Conservation (phyloP, 2,113 vertebrate genomes). For the Zonotrichia leucophrys region DNA sequence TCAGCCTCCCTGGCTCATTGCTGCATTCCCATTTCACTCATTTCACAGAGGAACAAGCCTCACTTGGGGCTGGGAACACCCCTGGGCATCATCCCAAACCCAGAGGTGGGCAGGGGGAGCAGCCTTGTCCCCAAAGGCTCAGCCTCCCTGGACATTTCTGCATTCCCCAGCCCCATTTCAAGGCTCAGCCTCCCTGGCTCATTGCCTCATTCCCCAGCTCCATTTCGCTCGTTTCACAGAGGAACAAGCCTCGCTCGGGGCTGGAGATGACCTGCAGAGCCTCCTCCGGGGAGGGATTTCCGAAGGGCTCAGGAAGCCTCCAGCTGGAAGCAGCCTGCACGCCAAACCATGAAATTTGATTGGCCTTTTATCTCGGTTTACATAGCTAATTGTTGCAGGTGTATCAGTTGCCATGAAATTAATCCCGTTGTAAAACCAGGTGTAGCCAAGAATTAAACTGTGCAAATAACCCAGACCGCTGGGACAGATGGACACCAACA, state of each 20-base stretch:
- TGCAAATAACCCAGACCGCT: neutral
- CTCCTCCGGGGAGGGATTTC: neutral
- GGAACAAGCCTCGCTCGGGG: too few relatives aligned
- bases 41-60: too few relatives aligned
- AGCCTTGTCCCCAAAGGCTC: too few relatives aligned
- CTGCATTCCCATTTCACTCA: too few relatives aligned
- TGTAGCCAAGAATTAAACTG: slow-evolving; percentile 42
- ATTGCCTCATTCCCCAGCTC: rapidly evolving
- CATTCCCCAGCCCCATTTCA: too few relatives aligned
- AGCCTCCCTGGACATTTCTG: too few relatives aligned
- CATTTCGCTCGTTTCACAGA: rapidly evolving
- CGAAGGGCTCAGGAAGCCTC: neutral
- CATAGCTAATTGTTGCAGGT: slow-evolving; percentile 6
- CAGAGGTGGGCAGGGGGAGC: too few relatives aligned
- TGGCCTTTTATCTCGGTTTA: neutral
- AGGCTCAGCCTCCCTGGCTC: rapidly evolving
- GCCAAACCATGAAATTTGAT: neutral
- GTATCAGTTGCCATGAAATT: slow-evolving; percentile 12
- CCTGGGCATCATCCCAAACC: too few relatives aligned
- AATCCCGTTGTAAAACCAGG: neutral
- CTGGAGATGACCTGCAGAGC: neutral
- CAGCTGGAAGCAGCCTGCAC: neutral
- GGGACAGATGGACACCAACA: neutral
- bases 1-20: too few relatives aligned
- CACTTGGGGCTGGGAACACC: too few relatives aligned